These are phyloP conservation scores for Linurgus olivaceus DNA, from an alignment of 2,797 vertebrate genomes.

Conservation along the genomic window DNA sequence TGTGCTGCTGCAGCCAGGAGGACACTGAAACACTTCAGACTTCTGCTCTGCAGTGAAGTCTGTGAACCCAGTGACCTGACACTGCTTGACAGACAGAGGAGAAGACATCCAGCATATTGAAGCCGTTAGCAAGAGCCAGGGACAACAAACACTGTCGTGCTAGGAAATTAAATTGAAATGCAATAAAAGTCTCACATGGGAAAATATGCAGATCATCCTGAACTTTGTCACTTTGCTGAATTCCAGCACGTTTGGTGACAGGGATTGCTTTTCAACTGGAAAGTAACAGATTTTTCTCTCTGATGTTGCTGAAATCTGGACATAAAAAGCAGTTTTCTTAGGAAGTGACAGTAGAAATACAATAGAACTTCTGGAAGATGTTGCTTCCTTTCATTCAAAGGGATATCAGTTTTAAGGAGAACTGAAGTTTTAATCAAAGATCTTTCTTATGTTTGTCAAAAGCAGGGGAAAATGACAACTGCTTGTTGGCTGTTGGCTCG, in stretches of 20 bases:
- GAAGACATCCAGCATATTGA: constrained; percentile 22
- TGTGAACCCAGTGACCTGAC: not conserved
- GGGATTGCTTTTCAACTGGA: constrained; percentile 15
- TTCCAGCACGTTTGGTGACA: not conserved
- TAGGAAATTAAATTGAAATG: constrained; percentile 4
- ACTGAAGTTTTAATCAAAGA: constrained; percentile 42
- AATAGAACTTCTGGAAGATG: not conserved
- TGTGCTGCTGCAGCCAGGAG: not conserved
- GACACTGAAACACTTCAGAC: not conserved
- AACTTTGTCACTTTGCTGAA: constrained; percentile 25
- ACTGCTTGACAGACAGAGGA: not conserved
- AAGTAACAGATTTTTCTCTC: constrained; percentile 20
- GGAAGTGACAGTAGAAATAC: not conserved
- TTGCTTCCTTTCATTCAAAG: not conserved
- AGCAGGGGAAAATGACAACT: constrained; percentile 8
- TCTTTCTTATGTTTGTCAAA: constrained; percentile 29
- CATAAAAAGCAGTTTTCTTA: not conserved
- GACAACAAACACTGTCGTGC: not conserved
- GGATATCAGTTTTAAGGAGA: not conserved
- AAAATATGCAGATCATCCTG: constrained; percentile 22
- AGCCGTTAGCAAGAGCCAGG: constrained; percentile 8
- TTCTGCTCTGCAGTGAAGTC: not conserved
- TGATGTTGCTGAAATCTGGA: not conserved
- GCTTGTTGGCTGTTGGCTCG: not conserved
- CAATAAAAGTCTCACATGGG: not conserved